These are phyloP conservation scores for Lysandra coridon DNA, from an alignment of 2,888 invertebrate species.

Conservation along the genomic window DNA sequence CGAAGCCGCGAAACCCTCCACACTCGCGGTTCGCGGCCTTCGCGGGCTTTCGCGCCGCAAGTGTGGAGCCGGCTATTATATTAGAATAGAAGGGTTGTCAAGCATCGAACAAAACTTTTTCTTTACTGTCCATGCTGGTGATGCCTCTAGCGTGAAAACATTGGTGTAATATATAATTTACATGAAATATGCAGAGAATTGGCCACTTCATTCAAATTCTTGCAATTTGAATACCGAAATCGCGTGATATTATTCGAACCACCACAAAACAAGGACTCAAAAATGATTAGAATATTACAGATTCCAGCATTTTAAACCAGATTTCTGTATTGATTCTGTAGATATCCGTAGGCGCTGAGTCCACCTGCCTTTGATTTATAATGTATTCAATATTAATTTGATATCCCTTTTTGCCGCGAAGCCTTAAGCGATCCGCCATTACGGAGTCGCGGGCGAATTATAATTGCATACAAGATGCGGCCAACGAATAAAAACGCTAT, in stretches of 20 bases:
- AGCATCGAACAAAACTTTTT: no score
- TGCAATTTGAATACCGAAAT: slow-evolving; percentile 9
- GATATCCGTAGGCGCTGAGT: slow-evolving; percentile 73
- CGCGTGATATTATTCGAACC: slow-evolving; percentile 4
- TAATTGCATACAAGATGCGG: slow-evolving; percentile 72
- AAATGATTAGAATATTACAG: slow-evolving; percentile 54
- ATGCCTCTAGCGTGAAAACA: no score
- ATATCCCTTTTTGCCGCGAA: slow-evolving; percentile 77
- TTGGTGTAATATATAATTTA: background rate
- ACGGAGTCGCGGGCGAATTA: slow-evolving; percentile 73
- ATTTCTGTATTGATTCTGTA: slow-evolving; percentile 67
- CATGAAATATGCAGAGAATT: background rate
- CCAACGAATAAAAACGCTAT: slow-evolving; percentile 15
- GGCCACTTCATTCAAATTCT: background rate
- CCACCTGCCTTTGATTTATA: slow-evolving; percentile 81
- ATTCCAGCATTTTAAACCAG: slow-evolving; percentile 53
- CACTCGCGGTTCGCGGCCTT: no score
- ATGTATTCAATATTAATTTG: slow-evolving; percentile 81
- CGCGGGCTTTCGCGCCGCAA: no score
- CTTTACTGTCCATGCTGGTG: no score
- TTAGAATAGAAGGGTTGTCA: no score
- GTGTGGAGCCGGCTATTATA: no score
- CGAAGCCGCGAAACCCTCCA: no score
- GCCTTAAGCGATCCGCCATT: slow-evolving; percentile 78
- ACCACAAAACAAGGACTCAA: slow-evolving; percentile 45